Conservation (phyloP, 64 coral and sea anemone genomes). For the Platygyra sinensis region DNA sequence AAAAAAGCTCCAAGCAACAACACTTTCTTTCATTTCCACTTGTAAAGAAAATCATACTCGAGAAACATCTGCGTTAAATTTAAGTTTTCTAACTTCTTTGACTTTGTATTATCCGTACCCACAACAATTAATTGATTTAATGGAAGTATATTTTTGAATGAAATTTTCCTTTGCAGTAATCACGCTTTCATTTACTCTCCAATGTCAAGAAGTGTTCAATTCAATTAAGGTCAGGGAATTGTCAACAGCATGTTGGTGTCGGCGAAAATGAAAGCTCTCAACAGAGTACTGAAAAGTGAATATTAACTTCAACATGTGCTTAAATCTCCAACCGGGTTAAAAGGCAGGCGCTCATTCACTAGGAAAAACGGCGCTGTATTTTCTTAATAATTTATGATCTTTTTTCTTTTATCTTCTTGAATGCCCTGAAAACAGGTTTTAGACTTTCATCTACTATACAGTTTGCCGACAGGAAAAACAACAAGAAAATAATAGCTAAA, state of each 20-base stretch:
- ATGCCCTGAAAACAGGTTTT: not conserved
- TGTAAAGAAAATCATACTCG: not conserved
- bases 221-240: not conserved
- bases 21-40: not conserved
- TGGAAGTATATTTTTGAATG: conserved; percentile 9
- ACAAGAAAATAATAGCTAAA: not conserved
- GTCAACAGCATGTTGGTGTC: not conserved
- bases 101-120: not conserved
- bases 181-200: not conserved
- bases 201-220: not conserved
- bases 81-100: not conserved
- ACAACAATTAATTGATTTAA: conserved; percentile 11
- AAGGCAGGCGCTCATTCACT: not conserved
- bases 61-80: conserved; percentile 4
- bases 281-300: not conserved
- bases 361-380: not conserved
- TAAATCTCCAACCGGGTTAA: not conserved
- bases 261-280: not conserved
- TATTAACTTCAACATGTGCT: not conserved
- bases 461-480: conserved; percentile 14
- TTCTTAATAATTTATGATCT: conserved; percentile 6
- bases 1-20: not conserved
- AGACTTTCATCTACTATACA: not conserved
- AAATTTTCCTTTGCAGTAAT: conserved; percentile 1
- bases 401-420: not conserved